These are phyloP conservation scores for Otolemur garnettii DNA, from an alignment of 2,113 vertebrate genomes.

Conservation along the genomic window DNA sequence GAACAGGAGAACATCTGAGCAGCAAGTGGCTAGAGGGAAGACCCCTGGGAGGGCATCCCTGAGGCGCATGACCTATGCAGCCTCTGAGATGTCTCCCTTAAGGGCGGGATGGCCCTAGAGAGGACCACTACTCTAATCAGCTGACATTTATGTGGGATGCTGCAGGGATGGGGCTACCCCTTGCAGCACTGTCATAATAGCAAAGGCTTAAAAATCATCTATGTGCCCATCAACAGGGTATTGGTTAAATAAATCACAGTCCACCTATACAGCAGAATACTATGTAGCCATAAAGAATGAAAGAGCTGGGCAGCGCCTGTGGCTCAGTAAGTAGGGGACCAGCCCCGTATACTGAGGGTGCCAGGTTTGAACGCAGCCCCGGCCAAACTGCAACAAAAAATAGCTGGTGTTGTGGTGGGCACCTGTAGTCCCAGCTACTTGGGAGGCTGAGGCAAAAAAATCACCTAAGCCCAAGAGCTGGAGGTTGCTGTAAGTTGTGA, in stretches of 20 bases:
- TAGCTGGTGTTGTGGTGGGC: too few species aligned
- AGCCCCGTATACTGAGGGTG: too few species aligned
- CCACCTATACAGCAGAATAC: rapidly evolving
- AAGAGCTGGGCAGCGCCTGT: too few species aligned
- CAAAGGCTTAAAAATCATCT: not conserved
- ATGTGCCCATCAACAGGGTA: not conserved
- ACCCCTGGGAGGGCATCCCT: not conserved
- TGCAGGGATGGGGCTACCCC: too few species aligned
- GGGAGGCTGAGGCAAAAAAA: too few species aligned
- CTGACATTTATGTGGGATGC: rapidly evolving
- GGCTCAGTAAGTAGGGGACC: too few species aligned
- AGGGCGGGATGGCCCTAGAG: not conserved
- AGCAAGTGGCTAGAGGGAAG: not conserved
- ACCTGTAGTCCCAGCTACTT: too few species aligned
- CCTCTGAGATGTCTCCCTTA: not conserved
- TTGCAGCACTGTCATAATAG: not conserved
- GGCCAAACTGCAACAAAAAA: too few species aligned
- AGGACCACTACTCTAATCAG: not conserved
- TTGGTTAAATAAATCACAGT: not conserved
- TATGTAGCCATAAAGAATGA: not conserved
- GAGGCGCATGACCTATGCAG: not conserved
- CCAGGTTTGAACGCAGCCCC: too few species aligned
- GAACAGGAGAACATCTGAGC: not conserved
- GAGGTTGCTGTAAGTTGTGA: too few species aligned
- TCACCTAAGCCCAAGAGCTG: too few species aligned